Base-by-base conservation (phyloP, 2,888 invertebrate genomes). In the Furcula furcula region DNA sequence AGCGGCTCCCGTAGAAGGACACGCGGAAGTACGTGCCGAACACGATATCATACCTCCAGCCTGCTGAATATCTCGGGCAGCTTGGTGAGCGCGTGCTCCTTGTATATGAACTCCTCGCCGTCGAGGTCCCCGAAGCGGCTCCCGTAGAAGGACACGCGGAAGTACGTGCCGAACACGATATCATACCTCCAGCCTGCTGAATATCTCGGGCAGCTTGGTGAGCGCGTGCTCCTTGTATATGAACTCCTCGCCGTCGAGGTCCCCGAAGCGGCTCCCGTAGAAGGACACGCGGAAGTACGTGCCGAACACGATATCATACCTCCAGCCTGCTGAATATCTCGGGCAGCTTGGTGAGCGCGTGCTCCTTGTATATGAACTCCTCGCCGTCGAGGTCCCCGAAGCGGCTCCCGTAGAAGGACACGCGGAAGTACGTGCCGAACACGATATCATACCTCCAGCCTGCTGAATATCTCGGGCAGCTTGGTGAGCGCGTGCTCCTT, bases 401-500 rank as follows among this genome's bases (percentile, higher is more conserved):
- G 69, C 95, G 93, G 3, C 93, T 90, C 10, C 99, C 99, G 87
- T 98, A 98, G 87, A 99, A 99, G 7, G 98, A 98, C 31, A 99
- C 98, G 44, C 99, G 92, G 87, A 99, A 99, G 83, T 98, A 99
- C 0, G 98, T 96, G 6, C 98, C 98, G 89, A 99, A 99, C 47
- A 98, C 95, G 20, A n/a, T n/a, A 98, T n/a, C 22, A 49, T 65
- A 95, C 95, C 91, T 98, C 98, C 0, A 99, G 91, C 32, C 98
- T 90, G 70, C 96, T 96, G 68, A 98, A 98, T 65, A 99, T 98
- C 90, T 99, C 99, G 0, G 98, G 96, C 45, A 99, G 90, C 84
- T 99, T 99, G 6, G 99, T 99, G 55, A 99, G 91, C 15, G 97
- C 96, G 30, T 98, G 98, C 76, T 99, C 99, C 83, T 99, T 98